Evolutionary conservation across 2,113 vertebrate genomes (phyloP).

Genomic region (Neodontobutis hainanensis): DNA sequence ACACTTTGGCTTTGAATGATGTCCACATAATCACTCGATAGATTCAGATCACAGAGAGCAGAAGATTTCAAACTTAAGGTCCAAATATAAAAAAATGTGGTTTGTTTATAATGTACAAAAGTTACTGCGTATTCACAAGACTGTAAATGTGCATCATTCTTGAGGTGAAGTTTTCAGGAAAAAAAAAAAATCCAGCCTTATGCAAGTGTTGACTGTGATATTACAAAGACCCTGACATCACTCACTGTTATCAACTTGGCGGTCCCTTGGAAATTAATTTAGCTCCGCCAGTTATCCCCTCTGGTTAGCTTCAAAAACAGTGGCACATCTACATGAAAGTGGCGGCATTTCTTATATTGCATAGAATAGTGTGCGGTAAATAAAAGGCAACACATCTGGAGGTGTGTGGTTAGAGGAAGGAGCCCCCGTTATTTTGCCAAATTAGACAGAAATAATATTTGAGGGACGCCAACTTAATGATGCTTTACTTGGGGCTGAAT

Average conservation of each 20-base stretch:
- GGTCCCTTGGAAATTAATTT: conserved; percentile 76
- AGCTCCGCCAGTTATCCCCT: conserved; percentile 57
- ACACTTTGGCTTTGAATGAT: background rate
- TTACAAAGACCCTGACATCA: conserved; percentile 52
- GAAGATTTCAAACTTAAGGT: background rate
- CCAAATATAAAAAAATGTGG: background rate
- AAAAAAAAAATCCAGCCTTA: conserved; percentile 25
- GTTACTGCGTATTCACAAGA: conserved; percentile 52
- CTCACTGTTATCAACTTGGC: conserved; percentile 52
- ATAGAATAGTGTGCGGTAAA: conserved; percentile 32
- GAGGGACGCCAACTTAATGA: conserved; percentile 44
- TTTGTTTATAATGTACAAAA: too few relatives aligned
- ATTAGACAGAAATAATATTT: conserved; percentile 60
- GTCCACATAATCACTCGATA: conserved; percentile 5
- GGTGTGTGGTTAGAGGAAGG: conserved; percentile 38
- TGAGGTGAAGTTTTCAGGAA: conserved; percentile 29
- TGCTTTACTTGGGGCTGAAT: conserved; percentile 34
- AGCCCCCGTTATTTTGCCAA: conserved; percentile 26
- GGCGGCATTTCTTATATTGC: conserved; percentile 35
- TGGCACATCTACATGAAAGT: conserved; percentile 60
- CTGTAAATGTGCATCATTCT: conserved; percentile 53
- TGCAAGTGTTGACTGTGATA: conserved; percentile 26
- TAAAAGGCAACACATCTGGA: conserved; percentile 18
- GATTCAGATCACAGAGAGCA: background rate
- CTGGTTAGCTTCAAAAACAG: conserved; percentile 52